Conservation (phyloP, 1,140 invertebrate genomes). For the Cepaea nemoralis region DNA sequence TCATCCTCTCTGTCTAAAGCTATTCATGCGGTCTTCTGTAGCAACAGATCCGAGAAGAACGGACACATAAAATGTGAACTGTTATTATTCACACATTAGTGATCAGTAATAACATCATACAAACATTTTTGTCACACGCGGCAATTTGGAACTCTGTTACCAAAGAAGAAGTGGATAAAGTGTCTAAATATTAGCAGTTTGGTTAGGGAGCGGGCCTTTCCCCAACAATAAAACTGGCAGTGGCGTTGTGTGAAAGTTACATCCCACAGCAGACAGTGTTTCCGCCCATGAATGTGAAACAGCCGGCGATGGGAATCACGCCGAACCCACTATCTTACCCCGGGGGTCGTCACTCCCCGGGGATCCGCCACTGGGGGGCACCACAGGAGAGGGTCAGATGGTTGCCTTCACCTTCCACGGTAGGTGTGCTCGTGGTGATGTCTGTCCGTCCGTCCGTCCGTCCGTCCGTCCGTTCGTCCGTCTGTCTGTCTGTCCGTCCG, state of each 20-base stretch:
- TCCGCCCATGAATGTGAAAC: slow-evolving; percentile 30
- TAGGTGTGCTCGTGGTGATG: neutral
- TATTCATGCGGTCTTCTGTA: too few species aligned
- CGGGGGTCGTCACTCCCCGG: slow-evolving; percentile 27
- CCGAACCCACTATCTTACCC: neutral
- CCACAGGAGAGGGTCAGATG: slow-evolving; percentile 26
- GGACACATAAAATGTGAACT: too few species aligned
- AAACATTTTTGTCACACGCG: too few species aligned
- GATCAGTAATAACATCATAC: too few species aligned
- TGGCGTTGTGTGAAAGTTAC: slow-evolving; percentile 28
- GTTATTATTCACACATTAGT: too few species aligned
- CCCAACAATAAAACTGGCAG: slow-evolving; percentile 15
- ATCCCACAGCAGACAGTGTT: slow-evolving; percentile 9
- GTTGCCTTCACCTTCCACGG: slow-evolving; percentile 35
- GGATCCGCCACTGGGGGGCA: neutral
- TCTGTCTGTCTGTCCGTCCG: neutral
- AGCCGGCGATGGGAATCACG: slow-evolving; percentile 30
- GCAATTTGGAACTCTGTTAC: too few species aligned
- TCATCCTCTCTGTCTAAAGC: too few species aligned
- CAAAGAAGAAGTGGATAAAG: too few species aligned
- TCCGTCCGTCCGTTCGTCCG: neutral
- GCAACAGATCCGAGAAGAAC: too few species aligned
- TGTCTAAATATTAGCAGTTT: too few species aligned
- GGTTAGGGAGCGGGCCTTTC: too few species aligned
- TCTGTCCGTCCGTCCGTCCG: neutral